A percentile compares a stretch with the other conserved stretches of the same genome.
These are phyloP conservation scores for Drosophila pectinifera DNA, from an alignment of 1,140 invertebrate species.

Conservation along the genomic window DNA sequence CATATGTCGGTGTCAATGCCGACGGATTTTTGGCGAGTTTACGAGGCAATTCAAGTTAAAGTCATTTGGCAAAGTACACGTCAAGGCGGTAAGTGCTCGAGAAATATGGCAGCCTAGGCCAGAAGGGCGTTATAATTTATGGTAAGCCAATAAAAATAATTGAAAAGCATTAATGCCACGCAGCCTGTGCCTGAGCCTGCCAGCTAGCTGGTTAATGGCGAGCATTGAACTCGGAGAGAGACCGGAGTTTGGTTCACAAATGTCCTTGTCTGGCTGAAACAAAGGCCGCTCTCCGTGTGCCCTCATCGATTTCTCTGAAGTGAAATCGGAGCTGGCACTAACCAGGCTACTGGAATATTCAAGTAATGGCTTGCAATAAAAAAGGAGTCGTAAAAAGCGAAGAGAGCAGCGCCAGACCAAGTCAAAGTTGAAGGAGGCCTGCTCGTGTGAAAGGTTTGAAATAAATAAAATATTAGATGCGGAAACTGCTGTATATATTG, in stretches of 20 bases:
- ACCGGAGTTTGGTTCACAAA: conserved; percentile 7
- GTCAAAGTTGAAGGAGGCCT: conserved; percentile 52
- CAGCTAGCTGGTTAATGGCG: conserved; percentile 35
- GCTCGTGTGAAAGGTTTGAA: conserved; percentile 60
- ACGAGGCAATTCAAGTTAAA: conserved; percentile 37
- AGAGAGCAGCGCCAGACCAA: conserved; percentile 33
- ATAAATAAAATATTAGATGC: conserved; percentile 60
- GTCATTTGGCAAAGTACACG: conserved; percentile 39
- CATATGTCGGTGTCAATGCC: conserved; percentile 39
- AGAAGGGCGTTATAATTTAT: conserved; percentile 74
- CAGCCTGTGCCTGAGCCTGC: conserved; percentile 30
- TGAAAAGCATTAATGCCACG: conserved; percentile 64
- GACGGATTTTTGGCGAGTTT: conserved; percentile 22
- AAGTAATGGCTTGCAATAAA: conserved; percentile 65
- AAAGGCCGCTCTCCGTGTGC: conserved; percentile 18
- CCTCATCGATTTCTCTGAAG: conserved; percentile 36
- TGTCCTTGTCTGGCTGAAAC: conserved; percentile 47
- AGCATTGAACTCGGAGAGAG: conserved; percentile 33
- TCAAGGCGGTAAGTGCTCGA: conserved; percentile 36
- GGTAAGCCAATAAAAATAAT: conserved; percentile 80
- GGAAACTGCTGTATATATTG: conserved; percentile 35
- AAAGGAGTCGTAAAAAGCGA: conserved; percentile 51
- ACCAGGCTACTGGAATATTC: conserved; percentile 46
- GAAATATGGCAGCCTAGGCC: conserved; percentile 58
- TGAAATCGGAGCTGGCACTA: conserved; percentile 45